These are phyloP conservation scores for Arbacia lixula DNA, from an alignment of 53 echinoderm and acorn worm species.

Conservation along the genomic window DNA sequence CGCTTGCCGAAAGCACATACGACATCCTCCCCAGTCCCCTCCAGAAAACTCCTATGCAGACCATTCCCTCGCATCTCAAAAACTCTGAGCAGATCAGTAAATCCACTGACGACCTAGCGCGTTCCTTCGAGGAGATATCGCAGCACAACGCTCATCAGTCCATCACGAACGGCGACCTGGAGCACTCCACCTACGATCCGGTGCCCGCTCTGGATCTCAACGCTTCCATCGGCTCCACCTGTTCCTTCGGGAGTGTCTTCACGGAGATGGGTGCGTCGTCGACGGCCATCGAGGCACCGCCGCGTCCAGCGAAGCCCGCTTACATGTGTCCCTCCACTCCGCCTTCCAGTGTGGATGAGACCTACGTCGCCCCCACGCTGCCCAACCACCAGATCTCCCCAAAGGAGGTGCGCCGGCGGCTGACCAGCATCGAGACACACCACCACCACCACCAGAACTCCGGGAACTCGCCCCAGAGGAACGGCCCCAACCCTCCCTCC, in stretches of 20 bases:
- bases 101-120: constrained; percentile 94
- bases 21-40: constrained; percentile 48
- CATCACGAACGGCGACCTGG: constrained; percentile 35
- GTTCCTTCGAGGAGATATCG: constrained; percentile 87
- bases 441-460: neutral
- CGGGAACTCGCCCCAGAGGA: neutral
- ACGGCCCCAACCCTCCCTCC: constrained; percentile 1
- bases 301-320: constrained; percentile 85
- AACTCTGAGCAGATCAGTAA: constrained; percentile 63
- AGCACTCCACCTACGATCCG: constrained; percentile 49
- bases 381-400: constrained; percentile 29
- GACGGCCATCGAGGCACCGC: constrained; percentile 66
- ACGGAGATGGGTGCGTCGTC: constrained; percentile 32
- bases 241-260: constrained; percentile 49
- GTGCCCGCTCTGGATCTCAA: constrained; percentile 53
- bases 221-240: constrained; percentile 49
- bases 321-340: constrained; percentile 70
- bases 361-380: constrained; percentile 65
- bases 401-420: constrained; percentile 15
- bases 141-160: constrained; percentile 64
- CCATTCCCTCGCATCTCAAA: constrained; percentile 34
- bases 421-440: constrained; percentile 17
- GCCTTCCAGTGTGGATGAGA: constrained; percentile 80
- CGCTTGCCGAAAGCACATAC: constrained; percentile 34
- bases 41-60: constrained; percentile 38